phyloP scores from a whole-genome alignment of 2,797 vertebrate genomes.

The Helicolenus hilgendorfi region DNA sequence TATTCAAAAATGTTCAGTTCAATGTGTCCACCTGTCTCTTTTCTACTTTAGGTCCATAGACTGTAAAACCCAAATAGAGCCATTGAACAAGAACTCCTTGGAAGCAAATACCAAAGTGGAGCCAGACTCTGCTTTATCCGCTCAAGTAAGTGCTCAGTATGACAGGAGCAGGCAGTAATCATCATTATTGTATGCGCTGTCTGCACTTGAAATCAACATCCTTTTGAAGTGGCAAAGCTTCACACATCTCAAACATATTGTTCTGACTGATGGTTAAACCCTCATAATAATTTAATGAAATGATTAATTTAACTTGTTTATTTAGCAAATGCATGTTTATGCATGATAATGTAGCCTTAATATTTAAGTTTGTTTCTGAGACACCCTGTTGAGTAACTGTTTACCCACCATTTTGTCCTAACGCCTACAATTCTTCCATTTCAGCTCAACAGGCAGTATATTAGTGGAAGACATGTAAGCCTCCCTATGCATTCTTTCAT shows the following conservation, averaged over 20 bases:
- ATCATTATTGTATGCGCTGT: slow-evolving; percentile 36
- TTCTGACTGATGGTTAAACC: background rate
- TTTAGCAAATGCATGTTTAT: slow-evolving; percentile 35
- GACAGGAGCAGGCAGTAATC: slow-evolving; percentile 25
- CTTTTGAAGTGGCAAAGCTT: slow-evolving; percentile 10
- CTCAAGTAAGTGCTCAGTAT: slow-evolving; percentile 91
- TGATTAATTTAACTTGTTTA: background rate
- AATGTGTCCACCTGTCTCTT: background rate
- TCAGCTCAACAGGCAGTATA: slow-evolving; percentile 92
- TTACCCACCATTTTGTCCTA: slow-evolving; percentile 80
- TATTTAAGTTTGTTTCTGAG: slow-evolving; percentile 23
- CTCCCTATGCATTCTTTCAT: slow-evolving; percentile 86
- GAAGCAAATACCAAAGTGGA: slow-evolving; percentile 93
- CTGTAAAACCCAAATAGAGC: slow-evolving; percentile 92
- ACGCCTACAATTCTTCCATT: slow-evolving; percentile 90
- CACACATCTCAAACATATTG: slow-evolving; percentile 18
- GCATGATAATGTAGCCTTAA: slow-evolving; percentile 22
- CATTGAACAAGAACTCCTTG: slow-evolving; percentile 88
- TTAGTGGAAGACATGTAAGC: slow-evolving; percentile 94
- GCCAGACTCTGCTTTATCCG: slow-evolving; percentile 91
- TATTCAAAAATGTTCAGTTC: background rate
- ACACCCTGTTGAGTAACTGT: slow-evolving; percentile 64
- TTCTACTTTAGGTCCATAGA: slow-evolving; percentile 93
- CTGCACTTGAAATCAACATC: slow-evolving; percentile 44
- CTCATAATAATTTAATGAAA: slow-evolving; percentile 2